phyloP scores from a whole-genome alignment of 2,888 invertebrate genomes.

The Lithophane socia region DNA sequence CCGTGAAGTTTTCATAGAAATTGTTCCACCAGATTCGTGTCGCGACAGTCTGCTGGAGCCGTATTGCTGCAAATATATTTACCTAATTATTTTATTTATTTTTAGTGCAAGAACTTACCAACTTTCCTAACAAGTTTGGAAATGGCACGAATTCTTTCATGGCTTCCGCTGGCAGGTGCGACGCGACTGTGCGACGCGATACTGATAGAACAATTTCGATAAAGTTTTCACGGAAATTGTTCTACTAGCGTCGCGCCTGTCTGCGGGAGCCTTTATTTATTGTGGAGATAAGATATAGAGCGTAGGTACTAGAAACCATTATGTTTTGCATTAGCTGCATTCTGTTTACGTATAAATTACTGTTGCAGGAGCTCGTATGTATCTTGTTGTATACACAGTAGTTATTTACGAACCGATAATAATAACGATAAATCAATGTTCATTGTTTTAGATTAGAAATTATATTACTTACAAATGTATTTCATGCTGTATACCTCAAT shows the following conservation, averaged over 20 bases:
- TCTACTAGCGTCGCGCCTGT: too few relatives aligned
- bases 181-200: too few relatives aligned
- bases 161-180: too few relatives aligned
- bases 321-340: constrained; percentile 29
- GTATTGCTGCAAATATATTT: not conserved
- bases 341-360: constrained; percentile 27
- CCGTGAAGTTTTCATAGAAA: too few relatives aligned
- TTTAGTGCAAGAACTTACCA: not conserved
- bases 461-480: constrained; percentile 55
- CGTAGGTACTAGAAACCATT: constrained; percentile 7
- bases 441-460: constrained; percentile 59
- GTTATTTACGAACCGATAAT: constrained; percentile 47
- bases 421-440: constrained; percentile 49
- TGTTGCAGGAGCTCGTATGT: constrained; percentile 23
- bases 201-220: too few relatives aligned
- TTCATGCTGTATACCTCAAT: constrained; percentile 36
- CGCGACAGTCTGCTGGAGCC: too few relatives aligned
- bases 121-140: not conserved
- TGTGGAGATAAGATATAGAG: constrained; percentile 1
- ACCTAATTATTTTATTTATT: not conserved
- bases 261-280: not conserved
- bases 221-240: too few relatives aligned
- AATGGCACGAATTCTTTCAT: not conserved
- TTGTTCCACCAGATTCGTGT: too few relatives aligned
- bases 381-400: constrained; percentile 26